Evolutionary conservation across 2,888 invertebrate species (phyloP).

Genomic region (Phanerotoma sp.): DNA sequence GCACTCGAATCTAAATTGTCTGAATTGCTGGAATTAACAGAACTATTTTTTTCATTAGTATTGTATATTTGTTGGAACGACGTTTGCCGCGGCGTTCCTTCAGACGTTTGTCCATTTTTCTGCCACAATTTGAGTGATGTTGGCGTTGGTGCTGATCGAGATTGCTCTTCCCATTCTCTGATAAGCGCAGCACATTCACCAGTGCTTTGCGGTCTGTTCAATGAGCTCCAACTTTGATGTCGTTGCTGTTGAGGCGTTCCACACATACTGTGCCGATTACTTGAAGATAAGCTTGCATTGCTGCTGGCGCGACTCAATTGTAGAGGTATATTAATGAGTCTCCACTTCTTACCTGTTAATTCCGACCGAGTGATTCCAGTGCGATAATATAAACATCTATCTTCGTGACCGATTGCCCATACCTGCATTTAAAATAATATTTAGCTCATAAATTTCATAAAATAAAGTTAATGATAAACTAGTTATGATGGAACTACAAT

Average conservation of each 20-base stretch:
- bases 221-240: constrained; percentile 70
- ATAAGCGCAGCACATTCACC: constrained; percentile 62
- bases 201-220: constrained; percentile 62
- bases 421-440: constrained; percentile 55
- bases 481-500: neutral
- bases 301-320: constrained; percentile 83
- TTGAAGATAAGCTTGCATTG: constrained; percentile 68
- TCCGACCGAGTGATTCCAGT: constrained; percentile 74
- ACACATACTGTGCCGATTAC: constrained; percentile 51
- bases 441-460: neutral
- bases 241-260: constrained; percentile 59
- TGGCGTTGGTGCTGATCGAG: constrained; percentile 73
- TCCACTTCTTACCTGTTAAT: constrained; percentile 87
- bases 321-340: constrained; percentile 74
- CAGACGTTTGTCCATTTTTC: constrained; percentile 37
- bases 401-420: constrained; percentile 82
- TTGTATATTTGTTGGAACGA: constrained; percentile 49
- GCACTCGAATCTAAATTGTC: constrained; percentile 48
- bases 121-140: constrained; percentile 62
- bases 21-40: constrained; percentile 42
- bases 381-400: constrained; percentile 79
- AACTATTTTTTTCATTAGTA: constrained; percentile 46
- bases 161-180: constrained; percentile 70
- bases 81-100: constrained; percentile 42
- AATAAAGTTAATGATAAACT: neutral